Base-by-base conservation (phyloP, 2,888 invertebrate species). In the Dione juno region DNA sequence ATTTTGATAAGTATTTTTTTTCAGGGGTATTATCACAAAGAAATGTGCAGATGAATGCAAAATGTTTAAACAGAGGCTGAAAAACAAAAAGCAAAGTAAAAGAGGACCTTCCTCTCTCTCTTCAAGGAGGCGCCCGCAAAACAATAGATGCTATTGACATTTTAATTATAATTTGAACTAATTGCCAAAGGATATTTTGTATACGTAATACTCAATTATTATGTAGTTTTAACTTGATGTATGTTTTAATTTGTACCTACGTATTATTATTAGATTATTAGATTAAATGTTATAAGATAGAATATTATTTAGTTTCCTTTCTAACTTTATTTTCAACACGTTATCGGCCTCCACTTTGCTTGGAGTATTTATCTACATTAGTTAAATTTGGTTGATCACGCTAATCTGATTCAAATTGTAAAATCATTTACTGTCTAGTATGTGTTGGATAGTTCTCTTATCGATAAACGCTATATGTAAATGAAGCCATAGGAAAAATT, bases 21-120 rank as follows among this genome's bases (percentile, higher is more conserved):
- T 40, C 84, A 94, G 95, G 75, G 90, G 88, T 59, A 93, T 94
- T 1, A 95, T 95, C 13, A 95, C 95, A 11, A 94, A 94, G 0
- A 95, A 95, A 81, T 95, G 95, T 77, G 94, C 95, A 0, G 95
- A 95, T 75, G 95, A 95, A 80, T 93, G 94, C 74, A 95, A 95
- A 84, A 94, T 95, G 94, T 86, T 84, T 74, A 94, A 89, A 67
- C 88, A 88, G 67, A 81, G 91, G 71, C 78, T 84, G 66, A 84
- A 84, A 65, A 88, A 87, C 74, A 88, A 84, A 74, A 80, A 87
- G n/a, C n/a, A n/a, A 77, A 70, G 35, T 35, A 78, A 74, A 10
- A 59, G 70, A 69, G 48, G 45, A 14, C 19, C 61, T 13, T n/a
- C 64, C 2, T 19, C 48, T 37, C n/a, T n/a, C 19, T 14, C 19